Evolutionary conservation across 2,888 invertebrate species (phyloP).

Genomic region (Zele albiditarsus): DNA sequence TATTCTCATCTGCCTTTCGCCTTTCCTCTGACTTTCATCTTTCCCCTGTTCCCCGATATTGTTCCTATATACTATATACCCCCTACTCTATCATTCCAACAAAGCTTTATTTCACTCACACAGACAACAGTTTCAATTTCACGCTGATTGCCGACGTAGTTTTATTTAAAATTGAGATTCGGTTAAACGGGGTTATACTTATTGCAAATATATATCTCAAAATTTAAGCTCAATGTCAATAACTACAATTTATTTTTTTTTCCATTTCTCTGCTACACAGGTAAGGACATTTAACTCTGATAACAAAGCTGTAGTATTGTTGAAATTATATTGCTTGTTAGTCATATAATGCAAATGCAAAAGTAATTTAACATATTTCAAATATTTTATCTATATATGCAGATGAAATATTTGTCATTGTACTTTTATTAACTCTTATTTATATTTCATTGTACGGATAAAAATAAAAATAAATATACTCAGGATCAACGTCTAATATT

Average conservation of each 20-base stretch:
- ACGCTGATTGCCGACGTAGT: constrained; percentile 24
- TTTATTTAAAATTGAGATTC: constrained; percentile 21
- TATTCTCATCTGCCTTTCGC: constrained; percentile 7
- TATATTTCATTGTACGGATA: neutral
- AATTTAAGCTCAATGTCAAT: neutral
- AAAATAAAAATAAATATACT: neutral
- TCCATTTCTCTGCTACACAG: neutral
- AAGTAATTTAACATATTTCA: no score
- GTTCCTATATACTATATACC: neutral
- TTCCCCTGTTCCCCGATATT: neutral
- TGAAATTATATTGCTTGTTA: no score
- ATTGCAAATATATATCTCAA: neutral
- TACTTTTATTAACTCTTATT: neutral
- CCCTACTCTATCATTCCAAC: neutral
- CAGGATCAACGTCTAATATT: neutral
- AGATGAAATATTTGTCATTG: neutral
- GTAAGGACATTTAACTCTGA: no score
- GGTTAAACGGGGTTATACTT: neutral
- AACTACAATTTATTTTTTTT: neutral
- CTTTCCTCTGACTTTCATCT: constrained; percentile 22
- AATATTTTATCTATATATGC: neutral
- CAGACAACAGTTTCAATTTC: constrained; percentile 19
- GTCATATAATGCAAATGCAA: no score
- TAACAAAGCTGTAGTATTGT: no score
- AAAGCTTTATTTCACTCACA: constrained; percentile 25